phyloP scores from a whole-genome alignment of 2,113 vertebrate genomes.

The Gallinago media region DNA sequence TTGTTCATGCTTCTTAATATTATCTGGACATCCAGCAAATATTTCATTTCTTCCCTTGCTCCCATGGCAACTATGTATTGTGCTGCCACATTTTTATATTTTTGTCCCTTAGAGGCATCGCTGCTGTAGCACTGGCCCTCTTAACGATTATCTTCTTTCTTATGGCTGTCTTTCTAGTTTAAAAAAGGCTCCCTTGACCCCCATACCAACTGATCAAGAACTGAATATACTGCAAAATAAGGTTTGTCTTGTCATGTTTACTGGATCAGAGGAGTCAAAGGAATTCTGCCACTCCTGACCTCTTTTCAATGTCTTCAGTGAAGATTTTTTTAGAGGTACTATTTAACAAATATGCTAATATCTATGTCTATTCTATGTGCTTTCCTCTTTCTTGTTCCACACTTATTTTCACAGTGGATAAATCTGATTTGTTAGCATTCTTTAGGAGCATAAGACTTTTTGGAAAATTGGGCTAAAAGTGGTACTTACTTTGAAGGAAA shows the following conservation, averaged over 20 bases:
- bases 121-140: not conserved
- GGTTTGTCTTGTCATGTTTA: not conserved
- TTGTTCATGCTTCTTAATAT: not conserved
- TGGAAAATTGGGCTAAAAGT: not conserved
- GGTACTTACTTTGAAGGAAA: slow-evolving; percentile 87
- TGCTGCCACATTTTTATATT: not conserved
- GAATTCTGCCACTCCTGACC: not conserved
- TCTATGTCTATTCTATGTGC: not conserved
- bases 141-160: not conserved
- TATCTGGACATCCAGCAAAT: not conserved
- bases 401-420: not conserved
- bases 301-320: not conserved
- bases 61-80: not conserved
- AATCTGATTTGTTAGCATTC: not conserved
- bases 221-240: not conserved
- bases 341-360: not conserved
- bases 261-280: not conserved
- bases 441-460: not conserved
- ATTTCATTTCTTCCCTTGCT: not conserved
- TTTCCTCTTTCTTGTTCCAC: not conserved
- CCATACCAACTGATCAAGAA: not conserved
- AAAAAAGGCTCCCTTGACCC: not conserved
- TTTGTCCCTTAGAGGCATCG: not conserved
- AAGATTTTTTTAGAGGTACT: not conserved
- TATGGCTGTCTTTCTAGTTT: not conserved